Base-by-base conservation (phyloP, 2,113 vertebrate species). In the Serinus canaria region DNA sequence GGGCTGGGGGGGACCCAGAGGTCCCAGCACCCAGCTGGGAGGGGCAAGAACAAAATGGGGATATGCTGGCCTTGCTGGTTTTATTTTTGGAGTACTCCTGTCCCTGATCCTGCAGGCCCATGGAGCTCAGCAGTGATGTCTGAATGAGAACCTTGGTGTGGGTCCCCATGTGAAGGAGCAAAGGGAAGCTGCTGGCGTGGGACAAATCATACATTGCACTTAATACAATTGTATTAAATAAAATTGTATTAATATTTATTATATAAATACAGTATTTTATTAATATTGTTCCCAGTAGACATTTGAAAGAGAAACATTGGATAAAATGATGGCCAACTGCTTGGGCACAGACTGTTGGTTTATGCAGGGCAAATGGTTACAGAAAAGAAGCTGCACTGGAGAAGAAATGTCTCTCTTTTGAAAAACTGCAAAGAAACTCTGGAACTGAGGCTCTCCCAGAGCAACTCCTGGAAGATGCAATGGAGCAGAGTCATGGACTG, bases 401-500 rank as follows among this genome's bases (percentile, higher is more conserved):
- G 11, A 25, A 46, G 68, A 68, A 52, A 70, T 11, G 14, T 15
- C 47, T 24, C 23, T n/a, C 13, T 73, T 62, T 55, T 20, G 35
- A 56, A 43, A 60, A 91, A 52, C 28, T 13, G 14, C 31, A 64
- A 15, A 86, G 56, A 47, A 87, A 47, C 27, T 69, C 46, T 37
- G 15, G 55, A 88, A 59, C 24, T 7, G 37, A 43, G 53, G 73
- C 15, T 69, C 20, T 66, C 23, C 35, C 11, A 2, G 1, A 25
- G 17, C 35, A 73, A 8, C 16, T 27, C 41, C 56, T 39, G 0
- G 15, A 69, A 31, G 64, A 17, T 58, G 50, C 5, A 68, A 24
- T 0, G 24, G 56, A 69, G 30, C 35, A 20, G 52, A 76, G 44
- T 11, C 1, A 5, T 2, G 15, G 28, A 28, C 5, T 3, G 0